Conservation (phyloP, 2,888 invertebrate genomes). For the Agonopterix arenella region DNA sequence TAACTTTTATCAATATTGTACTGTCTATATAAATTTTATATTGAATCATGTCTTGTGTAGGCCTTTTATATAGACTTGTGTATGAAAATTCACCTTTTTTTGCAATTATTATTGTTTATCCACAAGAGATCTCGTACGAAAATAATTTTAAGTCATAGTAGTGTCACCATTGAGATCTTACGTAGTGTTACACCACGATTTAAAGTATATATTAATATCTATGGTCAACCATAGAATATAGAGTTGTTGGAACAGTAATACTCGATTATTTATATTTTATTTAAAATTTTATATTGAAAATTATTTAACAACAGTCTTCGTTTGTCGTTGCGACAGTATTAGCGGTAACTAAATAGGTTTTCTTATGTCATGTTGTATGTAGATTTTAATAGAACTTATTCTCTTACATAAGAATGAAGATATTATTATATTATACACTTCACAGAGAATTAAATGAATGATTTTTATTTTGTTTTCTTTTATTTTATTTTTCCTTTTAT, state of each 20-base stretch:
- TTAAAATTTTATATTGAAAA: conserved; percentile 57
- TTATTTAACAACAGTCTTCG: conserved; percentile 48
- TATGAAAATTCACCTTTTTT: conserved; percentile 31
- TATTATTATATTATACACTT: conserved; percentile 60
- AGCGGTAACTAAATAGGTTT: conserved; percentile 42
- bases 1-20: conserved; percentile 29
- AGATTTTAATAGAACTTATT: conserved; percentile 63
- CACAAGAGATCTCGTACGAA: conserved; percentile 56
- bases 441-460: conserved; percentile 70
- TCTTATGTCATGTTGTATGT: conserved; percentile 62
- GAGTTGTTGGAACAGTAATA: conserved; percentile 72
- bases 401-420: conserved; percentile 52
- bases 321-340: conserved; percentile 60
- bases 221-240: conserved; percentile 64
- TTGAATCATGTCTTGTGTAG: conserved; percentile 28
- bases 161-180: conserved; percentile 26
- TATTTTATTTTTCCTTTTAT: conserved; percentile 25
- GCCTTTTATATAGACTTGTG: conserved; percentile 44
- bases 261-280: conserved; percentile 75
- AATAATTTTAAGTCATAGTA: conserved; percentile 35
- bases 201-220: conserved; percentile 30
- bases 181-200: conserved; percentile 40
- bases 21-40: conserved; percentile 34
- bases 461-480: conserved; percentile 45
- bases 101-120: conserved; percentile 40